Conservation (phyloP, 2,888 invertebrate species). For the Orthonychiurus folsomi region DNA sequence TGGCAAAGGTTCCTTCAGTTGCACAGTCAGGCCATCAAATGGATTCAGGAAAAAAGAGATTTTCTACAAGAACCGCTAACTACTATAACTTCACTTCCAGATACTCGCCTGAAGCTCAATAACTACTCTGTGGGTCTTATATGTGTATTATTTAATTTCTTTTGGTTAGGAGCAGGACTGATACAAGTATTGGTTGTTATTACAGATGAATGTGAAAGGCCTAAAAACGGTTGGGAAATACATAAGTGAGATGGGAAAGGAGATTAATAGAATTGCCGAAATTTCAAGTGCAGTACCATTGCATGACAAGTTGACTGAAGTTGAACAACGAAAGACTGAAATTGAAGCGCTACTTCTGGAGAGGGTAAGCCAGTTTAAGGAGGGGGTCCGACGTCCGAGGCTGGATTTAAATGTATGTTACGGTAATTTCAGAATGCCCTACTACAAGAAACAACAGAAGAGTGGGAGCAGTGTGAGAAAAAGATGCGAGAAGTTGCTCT, state of each 20-base stretch:
- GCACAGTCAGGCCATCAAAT: conserved; percentile 68
- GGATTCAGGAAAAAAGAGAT: conserved; percentile 71
- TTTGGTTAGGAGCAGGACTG: background rate
- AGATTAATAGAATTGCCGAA: conserved; percentile 72
- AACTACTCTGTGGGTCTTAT: conserved; percentile 65
- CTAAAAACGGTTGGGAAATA: conserved; percentile 80
- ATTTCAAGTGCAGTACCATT: conserved; percentile 77
- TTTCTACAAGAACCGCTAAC: conserved; percentile 73
- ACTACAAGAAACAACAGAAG: conserved; percentile 82
- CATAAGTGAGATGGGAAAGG: conserved; percentile 82
- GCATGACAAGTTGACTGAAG: conserved; percentile 72
- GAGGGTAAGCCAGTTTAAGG: too few relatives aligned
- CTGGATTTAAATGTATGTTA: too few relatives aligned
- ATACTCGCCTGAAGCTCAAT: conserved; percentile 73
- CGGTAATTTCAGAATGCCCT: conserved; percentile 73
- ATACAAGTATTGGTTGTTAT: conserved; percentile 34
- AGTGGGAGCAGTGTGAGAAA: conserved; percentile 92
- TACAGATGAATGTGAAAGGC: conserved; percentile 74
- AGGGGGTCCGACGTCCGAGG: too few relatives aligned
- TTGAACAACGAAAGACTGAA: conserved; percentile 74
- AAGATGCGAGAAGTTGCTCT: conserved; percentile 80
- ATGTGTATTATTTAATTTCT: conserved; percentile 6
- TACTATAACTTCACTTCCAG: conserved; percentile 65
- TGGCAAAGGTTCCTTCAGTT: conserved; percentile 77
- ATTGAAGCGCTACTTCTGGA: conserved; percentile 75